These are phyloP conservation scores for Sciurus vulgaris DNA, from an alignment of 2,797 vertebrate genomes.

Conservation along the genomic window DNA sequence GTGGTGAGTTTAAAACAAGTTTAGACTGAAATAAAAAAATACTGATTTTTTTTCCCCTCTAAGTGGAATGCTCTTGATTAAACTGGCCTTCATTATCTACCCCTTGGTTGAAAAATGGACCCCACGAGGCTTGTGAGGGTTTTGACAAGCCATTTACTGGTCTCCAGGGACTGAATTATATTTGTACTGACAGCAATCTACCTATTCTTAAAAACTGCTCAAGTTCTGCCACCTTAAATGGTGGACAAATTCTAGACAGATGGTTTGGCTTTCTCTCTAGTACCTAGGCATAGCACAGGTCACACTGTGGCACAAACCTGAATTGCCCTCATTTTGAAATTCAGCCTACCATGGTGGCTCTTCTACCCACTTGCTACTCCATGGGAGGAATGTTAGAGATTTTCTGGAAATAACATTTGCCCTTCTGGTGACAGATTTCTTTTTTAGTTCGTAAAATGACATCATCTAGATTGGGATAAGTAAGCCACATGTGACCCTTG, in stretches of 20 bases:
- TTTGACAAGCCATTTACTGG: neutral
- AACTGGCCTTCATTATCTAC: neutral
- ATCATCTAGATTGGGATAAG: neutral
- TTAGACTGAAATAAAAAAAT: constrained; percentile 62
- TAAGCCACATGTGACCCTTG: neutral
- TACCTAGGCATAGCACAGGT: neutral
- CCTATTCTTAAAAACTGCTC: constrained; percentile 42
- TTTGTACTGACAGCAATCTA: neutral
- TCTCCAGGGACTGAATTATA: neutral
- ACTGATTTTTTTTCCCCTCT: too few species aligned
- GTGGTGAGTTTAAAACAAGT: constrained; percentile 76
- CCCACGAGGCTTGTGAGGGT: neutral
- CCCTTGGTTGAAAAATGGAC: neutral
- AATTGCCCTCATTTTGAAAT: neutral
- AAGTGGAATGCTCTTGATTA: constrained; percentile 54
- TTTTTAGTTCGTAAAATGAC: neutral
- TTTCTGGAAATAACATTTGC: neutral
- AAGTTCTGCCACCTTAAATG: constrained; percentile 66
- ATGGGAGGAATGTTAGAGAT: neutral
- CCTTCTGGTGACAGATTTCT: neutral
- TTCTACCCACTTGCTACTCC: neutral
- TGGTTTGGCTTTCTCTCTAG: neutral
- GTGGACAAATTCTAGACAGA: constrained; percentile 33
- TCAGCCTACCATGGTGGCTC: neutral
- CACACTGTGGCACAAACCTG: neutral